These are phyloP conservation scores for Liparis tanakae DNA, from an alignment of 2,797 vertebrate genomes.

Conservation along the genomic window DNA sequence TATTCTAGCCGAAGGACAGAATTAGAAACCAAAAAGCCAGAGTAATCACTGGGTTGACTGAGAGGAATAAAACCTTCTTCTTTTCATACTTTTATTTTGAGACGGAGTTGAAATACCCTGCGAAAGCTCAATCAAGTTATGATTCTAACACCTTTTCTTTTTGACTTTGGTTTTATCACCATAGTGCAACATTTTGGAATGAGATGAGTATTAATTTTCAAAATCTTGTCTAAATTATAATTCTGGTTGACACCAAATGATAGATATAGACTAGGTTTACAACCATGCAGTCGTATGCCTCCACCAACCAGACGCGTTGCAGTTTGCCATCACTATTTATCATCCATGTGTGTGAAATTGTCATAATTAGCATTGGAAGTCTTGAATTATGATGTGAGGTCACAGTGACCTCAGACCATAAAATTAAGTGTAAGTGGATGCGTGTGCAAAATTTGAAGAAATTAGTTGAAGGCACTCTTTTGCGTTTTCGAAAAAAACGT, in stretches of 20 bases:
- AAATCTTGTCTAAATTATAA: not conserved
- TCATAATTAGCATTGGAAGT: not conserved
- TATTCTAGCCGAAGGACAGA: conserved; percentile 11
- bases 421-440: not conserved
- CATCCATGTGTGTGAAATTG: not conserved
- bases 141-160: not conserved
- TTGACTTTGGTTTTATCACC: not conserved
- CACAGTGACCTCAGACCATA: not conserved
- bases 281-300: too few relatives aligned
- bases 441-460: not conserved
- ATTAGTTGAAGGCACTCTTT: not conserved
- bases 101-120: not conserved
- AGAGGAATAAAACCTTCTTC: conserved; percentile 13
- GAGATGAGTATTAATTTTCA: not conserved
- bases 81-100: not conserved
- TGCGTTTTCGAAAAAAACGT: not conserved
- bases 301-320: too few relatives aligned
- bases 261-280: not conserved
- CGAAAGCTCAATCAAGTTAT: not conserved
- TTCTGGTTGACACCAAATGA: conserved; percentile 9
- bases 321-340: not conserved
- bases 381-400: not conserved
- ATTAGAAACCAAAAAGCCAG: conserved; percentile 8
- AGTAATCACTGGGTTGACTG: not conserved
- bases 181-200: not conserved